Conservation (phyloP, 2,113 vertebrate species). For the Paracanthobrama guichenoti region DNA sequence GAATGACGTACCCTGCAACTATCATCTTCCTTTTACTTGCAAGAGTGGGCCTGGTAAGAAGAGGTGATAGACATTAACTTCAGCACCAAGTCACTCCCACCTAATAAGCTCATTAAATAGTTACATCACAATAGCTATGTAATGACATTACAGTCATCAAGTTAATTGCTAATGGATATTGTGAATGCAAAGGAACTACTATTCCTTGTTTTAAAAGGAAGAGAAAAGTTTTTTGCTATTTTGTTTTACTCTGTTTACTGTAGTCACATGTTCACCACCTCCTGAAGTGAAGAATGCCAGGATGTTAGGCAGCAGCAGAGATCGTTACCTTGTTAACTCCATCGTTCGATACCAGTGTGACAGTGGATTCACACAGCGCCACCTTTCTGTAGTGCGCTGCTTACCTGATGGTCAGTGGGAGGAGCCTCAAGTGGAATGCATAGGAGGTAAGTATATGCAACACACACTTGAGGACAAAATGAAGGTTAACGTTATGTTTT, state of each 20-base stretch:
- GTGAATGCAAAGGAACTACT: background rate
- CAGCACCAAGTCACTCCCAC: background rate
- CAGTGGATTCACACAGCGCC: slow-evolving; percentile 84
- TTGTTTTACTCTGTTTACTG: slow-evolving; percentile 1
- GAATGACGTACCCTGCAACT: slow-evolving; percentile 95
- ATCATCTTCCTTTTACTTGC: slow-evolving; percentile 94
- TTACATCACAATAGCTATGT: background rate
- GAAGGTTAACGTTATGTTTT: background rate
- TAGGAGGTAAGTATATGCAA: slow-evolving; percentile 75
- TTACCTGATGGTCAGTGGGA: slow-evolving; percentile 89
- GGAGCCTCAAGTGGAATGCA: slow-evolving; percentile 89
- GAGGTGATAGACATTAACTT: slow-evolving; percentile 1
- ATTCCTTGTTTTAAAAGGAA: background rate
- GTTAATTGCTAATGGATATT: background rate
- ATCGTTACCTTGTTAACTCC: slow-evolving; percentile 84
- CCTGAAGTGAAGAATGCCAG: slow-evolving; percentile 82
- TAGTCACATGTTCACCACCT: slow-evolving; percentile 85
- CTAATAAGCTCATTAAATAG: background rate
- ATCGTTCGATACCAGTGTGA: slow-evolving; percentile 91
- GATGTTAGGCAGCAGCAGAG: slow-evolving; percentile 80
- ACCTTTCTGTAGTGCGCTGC: slow-evolving; percentile 88
- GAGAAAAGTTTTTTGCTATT: background rate
- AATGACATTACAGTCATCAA: background rate
- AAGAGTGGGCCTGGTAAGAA: slow-evolving; percentile 86
- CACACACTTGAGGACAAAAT: background rate